Percentiles rank a stretch among this genome's conserved stretches.
phyloP scores from a whole-genome alignment of 2,797 vertebrate genomes.

The Sciurus vulgaris region DNA sequence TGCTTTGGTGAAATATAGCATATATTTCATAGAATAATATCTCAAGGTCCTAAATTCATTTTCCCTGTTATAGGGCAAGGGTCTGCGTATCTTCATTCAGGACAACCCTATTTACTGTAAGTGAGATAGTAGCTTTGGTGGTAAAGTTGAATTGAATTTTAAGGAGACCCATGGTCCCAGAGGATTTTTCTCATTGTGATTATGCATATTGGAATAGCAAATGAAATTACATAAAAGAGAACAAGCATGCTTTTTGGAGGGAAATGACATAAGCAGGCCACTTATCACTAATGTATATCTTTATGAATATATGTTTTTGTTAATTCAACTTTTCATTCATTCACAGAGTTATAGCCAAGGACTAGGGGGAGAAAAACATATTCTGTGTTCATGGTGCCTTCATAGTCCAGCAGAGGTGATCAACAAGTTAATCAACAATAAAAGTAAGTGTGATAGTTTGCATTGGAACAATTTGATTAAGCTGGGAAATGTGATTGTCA shows the following conservation, averaged over 20 bases:
- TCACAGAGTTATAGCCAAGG: neutral
- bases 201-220: neutral
- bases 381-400: neutral
- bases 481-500: neutral
- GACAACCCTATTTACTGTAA: neutral
- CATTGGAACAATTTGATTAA: neutral
- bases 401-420: neutral
- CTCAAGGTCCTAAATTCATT: neutral
- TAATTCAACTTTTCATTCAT: conserved; percentile 20
- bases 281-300: neutral
- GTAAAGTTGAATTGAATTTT: neutral
- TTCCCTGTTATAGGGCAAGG: neutral
- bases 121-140: neutral
- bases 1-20: neutral
- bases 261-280: neutral
- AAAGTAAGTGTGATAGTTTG: neutral
- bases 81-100: neutral
- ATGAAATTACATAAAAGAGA: neutral
- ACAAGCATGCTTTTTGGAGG: neutral
- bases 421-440: neutral
- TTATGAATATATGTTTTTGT: neutral
- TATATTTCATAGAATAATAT: neutral
- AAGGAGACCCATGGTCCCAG: neutral
- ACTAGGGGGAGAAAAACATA: neutral
- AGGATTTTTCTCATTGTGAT: neutral